Base-by-base conservation (phyloP, 2,888 invertebrate genomes). In the Sesamia inferens region DNA sequence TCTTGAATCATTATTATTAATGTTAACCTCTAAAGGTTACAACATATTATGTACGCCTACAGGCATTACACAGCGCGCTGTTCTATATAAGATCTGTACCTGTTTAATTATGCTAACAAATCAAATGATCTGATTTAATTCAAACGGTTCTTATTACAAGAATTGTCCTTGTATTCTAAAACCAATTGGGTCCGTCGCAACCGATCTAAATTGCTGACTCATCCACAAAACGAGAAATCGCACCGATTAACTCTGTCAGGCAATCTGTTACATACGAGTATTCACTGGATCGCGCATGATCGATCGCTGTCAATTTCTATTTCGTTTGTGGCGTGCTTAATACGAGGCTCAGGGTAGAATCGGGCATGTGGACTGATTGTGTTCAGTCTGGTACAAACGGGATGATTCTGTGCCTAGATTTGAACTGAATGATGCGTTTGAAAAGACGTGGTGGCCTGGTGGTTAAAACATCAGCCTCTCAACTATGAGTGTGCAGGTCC, bases 301-400 rank as follows among this genome's bases (percentile, higher is more conserved):
- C 68, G 76, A 48, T 62, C 80, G 57, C 42, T 74, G 48, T 59
- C 81, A 80, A 68, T 75, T 75, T 22, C 54, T 14, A 68, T 80
- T 64, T 65, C 59, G 44, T 80, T 48, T 68, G 68, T 44, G 48
- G 48, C 22, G 22, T 2, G 19, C 48, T 22, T 76, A 68, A 59
- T 55, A 47, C 63, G 13, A 42, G 44, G 22, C 63, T 31, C 74
- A 31, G 48, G 47, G 0, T 55, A 44, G 42, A 54, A 39, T n/a
- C 54, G 13, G 58, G 58, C 42, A 54, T 31, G 65, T n/a, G 65
- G 16, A 79, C 42, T 51, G 61, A 79, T 77, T 79, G 55, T 42
- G 22, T 48, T 6, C 42, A 7, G 7, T 31, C 8, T 3, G 55
- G 13, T 19, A 61, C n/a, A 55, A 55, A 59, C 42, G 48, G 19